These are phyloP conservation scores for Sphaerophoria rueppellii DNA, from an alignment of 2,888 invertebrate genomes.

Conservation along the genomic window DNA sequence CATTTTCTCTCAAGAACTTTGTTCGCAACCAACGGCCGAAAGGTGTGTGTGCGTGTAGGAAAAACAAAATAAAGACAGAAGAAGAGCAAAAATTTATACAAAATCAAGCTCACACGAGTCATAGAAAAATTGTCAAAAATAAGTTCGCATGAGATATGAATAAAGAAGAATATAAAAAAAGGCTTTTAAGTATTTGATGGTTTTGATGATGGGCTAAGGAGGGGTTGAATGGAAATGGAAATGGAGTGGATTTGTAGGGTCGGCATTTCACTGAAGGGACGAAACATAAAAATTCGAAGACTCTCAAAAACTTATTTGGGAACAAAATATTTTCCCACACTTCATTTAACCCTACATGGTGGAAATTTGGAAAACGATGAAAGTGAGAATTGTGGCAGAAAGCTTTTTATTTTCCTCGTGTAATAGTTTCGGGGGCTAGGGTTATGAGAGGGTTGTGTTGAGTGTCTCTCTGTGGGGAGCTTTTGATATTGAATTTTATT, in stretches of 20 bases:
- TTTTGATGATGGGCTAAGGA: neutral
- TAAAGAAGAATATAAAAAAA: constrained; percentile 19
- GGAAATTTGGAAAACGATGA: neutral
- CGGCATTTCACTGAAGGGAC: constrained; percentile 53
- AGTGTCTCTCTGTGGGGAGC: neutral
- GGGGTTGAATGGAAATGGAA: neutral
- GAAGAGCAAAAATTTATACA: constrained; percentile 16
- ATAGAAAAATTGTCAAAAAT: constrained; percentile 62
- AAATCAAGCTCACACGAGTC: constrained; percentile 39
- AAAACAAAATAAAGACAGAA: constrained; percentile 25
- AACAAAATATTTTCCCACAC: constrained; percentile 11
- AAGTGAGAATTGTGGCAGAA: constrained; percentile 9
- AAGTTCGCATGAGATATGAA: constrained; percentile 46
- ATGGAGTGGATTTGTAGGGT: constrained; percentile 32
- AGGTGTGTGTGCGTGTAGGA: constrained; percentile 29
- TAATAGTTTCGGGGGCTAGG: neutral
- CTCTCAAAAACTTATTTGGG: constrained; percentile 16
- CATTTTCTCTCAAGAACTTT: constrained; percentile 45
- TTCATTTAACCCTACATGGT: neutral
- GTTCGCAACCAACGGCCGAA: constrained; percentile 24
- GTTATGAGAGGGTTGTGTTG: neutral
- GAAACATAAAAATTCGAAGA: constrained; percentile 23
- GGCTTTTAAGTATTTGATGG: constrained; percentile 19
- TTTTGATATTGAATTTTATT: constrained; percentile 31
- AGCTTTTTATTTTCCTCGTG: constrained; percentile 3